Evolutionary conservation across 1,140 invertebrate species (phyloP).

Genomic region (Metaphire vulgaris): DNA sequence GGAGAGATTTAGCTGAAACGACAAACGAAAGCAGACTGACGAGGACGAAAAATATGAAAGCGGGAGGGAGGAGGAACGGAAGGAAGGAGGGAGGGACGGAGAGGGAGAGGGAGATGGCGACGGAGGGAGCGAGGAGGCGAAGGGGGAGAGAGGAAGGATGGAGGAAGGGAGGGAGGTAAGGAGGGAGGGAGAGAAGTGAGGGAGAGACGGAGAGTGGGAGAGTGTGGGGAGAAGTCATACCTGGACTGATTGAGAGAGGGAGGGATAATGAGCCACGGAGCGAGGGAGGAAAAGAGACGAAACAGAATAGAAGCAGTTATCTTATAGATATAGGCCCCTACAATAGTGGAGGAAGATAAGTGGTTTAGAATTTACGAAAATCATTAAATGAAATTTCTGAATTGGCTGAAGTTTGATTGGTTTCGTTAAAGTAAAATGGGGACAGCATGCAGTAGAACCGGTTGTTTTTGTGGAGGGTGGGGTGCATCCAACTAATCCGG

Average conservation of each 20-base stretch:
- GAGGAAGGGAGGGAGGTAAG: not conserved
- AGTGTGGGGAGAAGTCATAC: not conserved
- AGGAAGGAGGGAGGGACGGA: slow-evolving; percentile 3
- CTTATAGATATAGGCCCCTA: no score
- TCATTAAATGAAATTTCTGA: no score
- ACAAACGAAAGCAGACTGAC: slow-evolving; percentile 27
- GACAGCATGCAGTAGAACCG: no score
- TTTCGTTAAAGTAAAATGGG: no score
- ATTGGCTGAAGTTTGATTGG: no score
- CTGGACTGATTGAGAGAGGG: not conserved
- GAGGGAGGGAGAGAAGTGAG: slow-evolving; percentile 2
- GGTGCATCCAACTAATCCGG: no score
- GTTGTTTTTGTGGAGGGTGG: no score
- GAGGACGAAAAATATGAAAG: slow-evolving; percentile 6
- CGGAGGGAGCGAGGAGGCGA: slow-evolving; percentile 5
- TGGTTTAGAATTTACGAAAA: no score
- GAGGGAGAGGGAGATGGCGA: slow-evolving; percentile 16
- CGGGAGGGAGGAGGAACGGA: not conserved
- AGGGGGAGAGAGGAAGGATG: not conserved
- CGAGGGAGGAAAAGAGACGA: not conserved
- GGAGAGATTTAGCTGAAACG: no score
- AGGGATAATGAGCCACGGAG: not conserved
- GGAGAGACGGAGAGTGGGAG: not conserved
- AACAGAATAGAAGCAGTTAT: no score
- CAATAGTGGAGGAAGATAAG: no score